Conservation (phyloP, 2,113 vertebrate species). For the Melanostigma gelatinosum region DNA sequence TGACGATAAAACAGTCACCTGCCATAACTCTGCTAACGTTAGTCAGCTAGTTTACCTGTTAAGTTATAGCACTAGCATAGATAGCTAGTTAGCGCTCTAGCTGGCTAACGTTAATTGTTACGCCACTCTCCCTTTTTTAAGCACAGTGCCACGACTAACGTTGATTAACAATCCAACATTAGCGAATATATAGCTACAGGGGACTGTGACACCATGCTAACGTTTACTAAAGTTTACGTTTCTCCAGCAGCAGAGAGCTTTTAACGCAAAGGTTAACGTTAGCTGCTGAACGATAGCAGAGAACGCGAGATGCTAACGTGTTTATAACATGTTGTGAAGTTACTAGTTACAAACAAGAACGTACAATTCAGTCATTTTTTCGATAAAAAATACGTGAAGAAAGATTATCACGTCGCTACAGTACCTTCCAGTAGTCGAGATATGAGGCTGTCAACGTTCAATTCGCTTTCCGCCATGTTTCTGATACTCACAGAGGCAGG, state of each 20-base stretch:
- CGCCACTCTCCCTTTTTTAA: background rate
- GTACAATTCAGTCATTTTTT: background rate
- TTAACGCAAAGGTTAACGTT: constrained; percentile 46
- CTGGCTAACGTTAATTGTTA: background rate
- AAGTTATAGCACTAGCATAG: background rate
- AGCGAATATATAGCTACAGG: background rate
- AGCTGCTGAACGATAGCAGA: constrained; percentile 41
- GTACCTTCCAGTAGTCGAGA: constrained; percentile 92
- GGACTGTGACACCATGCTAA: background rate
- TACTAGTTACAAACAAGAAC: background rate
- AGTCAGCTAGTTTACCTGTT: background rate
- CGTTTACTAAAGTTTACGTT: background rate
- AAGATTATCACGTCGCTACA: background rate
- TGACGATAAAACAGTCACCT: background rate
- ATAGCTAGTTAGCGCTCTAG: constrained; percentile 3
- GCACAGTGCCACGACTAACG: background rate
- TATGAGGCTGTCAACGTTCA: constrained; percentile 94
- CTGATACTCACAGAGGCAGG: constrained; percentile 28
- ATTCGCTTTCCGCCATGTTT: constrained; percentile 93
- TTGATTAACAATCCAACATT: background rate
- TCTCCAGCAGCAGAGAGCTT: background rate
- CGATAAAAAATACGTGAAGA: background rate
- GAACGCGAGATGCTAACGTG: background rate
- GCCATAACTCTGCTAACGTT: background rate
- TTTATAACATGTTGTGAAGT: background rate